Evolutionary conservation across 2,888 invertebrate species (phyloP).

Genomic region (Eupithecia subfuscata): DNA sequence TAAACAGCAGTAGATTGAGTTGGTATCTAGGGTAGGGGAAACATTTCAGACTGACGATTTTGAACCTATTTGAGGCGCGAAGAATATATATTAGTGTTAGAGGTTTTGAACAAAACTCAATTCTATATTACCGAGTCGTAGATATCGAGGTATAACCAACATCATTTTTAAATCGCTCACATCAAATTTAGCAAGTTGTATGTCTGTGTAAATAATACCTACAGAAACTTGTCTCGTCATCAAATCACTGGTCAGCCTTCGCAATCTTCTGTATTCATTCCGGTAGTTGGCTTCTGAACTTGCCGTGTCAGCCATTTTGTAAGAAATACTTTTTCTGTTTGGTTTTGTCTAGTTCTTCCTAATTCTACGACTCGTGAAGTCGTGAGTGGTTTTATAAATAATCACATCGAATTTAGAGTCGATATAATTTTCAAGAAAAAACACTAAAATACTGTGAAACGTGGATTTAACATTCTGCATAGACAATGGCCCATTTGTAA

Average conservation of each 20-base stretch:
- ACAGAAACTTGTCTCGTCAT: constrained; percentile 88
- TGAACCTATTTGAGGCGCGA: neutral
- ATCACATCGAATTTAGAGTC: neutral
- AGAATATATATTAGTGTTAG: neutral
- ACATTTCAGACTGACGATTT: neutral
- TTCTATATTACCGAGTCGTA: neutral
- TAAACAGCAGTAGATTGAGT: neutral
- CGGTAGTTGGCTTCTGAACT: constrained; percentile 83
- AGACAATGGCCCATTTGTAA: neutral
- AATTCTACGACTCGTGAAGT: neutral
- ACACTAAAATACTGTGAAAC: constrained; percentile 6
- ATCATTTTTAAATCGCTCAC: neutral
- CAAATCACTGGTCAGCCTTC: constrained; percentile 87
- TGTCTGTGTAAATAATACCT: constrained; percentile 63
- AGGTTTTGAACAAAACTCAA: too few relatives aligned
- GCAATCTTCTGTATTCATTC: constrained; percentile 87
- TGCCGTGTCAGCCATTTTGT: constrained; percentile 60
- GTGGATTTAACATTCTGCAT: neutral
- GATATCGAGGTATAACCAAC: neutral
- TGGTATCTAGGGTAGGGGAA: neutral
- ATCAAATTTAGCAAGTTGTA: neutral
- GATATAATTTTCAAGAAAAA: neutral
- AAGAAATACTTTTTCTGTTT: neutral
- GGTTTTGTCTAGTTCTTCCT: neutral
- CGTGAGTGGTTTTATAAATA: neutral